Evolutionary conservation across 2,113 vertebrate species (phyloP).

Genomic region (Gadus chalcogrammus): DNA sequence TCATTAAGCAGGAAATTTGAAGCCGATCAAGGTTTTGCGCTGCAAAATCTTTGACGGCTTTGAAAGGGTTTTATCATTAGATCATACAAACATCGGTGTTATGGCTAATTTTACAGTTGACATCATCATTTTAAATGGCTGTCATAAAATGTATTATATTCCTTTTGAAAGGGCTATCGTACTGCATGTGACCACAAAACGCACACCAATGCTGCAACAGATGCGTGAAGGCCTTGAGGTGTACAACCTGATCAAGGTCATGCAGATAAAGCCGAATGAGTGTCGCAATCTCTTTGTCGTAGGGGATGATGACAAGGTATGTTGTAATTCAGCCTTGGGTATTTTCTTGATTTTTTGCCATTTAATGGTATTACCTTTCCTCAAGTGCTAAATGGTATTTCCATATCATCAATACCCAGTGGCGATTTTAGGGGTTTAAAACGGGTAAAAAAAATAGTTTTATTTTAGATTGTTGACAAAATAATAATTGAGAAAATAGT

Average conservation of each 20-base stretch:
- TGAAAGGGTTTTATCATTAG: too few species aligned
- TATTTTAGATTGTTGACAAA: too few species aligned
- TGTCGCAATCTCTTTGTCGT: slow-evolving; percentile 2
- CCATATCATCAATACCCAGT: background rate
- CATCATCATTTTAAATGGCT: too few species aligned
- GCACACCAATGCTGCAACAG: slow-evolving; percentile 15
- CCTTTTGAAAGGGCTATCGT: slow-evolving; percentile 7
- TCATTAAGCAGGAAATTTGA: too few species aligned
- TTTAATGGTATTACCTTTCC: background rate
- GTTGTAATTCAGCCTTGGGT: slow-evolving; percentile 1
- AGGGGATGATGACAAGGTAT: slow-evolving; percentile 10
- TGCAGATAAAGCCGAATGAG: slow-evolving; percentile 1
- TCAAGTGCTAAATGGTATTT: too few species aligned
- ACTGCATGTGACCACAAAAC: slow-evolving; percentile 7
- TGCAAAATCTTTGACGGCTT: too few species aligned
- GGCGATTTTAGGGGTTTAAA: background rate
- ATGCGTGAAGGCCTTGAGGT: slow-evolving; percentile 7
- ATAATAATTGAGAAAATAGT: too few species aligned
- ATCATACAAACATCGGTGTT: too few species aligned
- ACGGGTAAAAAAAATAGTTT: too few species aligned
- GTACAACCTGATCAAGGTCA: slow-evolving; percentile 1
- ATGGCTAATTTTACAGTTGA: too few species aligned
- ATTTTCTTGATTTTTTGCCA: background rate
- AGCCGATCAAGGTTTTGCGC: too few species aligned
- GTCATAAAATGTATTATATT: background rate